Evolutionary conservation across 1,140 invertebrate species (phyloP).

Genomic region (Spodoptera frugiperda): DNA sequence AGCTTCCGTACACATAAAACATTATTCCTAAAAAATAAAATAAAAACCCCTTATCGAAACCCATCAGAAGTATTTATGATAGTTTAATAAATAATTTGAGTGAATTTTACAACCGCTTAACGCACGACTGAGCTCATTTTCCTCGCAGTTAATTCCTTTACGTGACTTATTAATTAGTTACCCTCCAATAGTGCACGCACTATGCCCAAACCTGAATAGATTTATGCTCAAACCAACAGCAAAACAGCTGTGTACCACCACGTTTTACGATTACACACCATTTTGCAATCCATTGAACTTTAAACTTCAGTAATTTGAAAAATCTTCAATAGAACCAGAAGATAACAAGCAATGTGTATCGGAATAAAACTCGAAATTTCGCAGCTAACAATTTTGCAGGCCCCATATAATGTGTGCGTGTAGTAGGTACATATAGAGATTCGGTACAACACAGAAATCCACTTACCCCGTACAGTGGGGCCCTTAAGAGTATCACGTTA

Average conservation of each 20-base stretch:
- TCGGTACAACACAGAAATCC: constrained; percentile 83
- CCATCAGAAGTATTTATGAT: constrained; percentile 27
- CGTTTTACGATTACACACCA: background rate
- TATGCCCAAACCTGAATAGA: constrained; percentile 33
- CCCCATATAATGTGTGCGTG: constrained; percentile 40
- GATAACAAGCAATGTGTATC: constrained; percentile 21
- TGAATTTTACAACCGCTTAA: constrained; percentile 37
- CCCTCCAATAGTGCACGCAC: constrained; percentile 34
- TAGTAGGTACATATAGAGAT: constrained; percentile 61
- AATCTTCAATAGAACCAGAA: background rate
- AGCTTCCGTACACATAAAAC: constrained; percentile 7
- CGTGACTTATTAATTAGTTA: constrained; percentile 32
- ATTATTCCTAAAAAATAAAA: constrained; percentile 21
- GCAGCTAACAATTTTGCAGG: constrained; percentile 19
- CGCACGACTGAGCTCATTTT: constrained; percentile 31
- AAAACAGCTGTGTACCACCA: constrained; percentile 14
- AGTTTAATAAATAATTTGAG: constrained; percentile 39
- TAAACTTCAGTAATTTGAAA: background rate
- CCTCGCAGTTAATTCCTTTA: constrained; percentile 28
- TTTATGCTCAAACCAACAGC: constrained; percentile 16
- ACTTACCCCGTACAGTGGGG: constrained; percentile 83
- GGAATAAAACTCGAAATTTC: constrained; percentile 35
- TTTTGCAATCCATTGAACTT: constrained; percentile 28
- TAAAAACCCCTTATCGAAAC: constrained; percentile 23
- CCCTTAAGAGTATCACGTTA: constrained; percentile 70